phyloP scores from a whole-genome alignment of 2,888 invertebrate species.

The Caenorhabditis sulstoni region DNA sequence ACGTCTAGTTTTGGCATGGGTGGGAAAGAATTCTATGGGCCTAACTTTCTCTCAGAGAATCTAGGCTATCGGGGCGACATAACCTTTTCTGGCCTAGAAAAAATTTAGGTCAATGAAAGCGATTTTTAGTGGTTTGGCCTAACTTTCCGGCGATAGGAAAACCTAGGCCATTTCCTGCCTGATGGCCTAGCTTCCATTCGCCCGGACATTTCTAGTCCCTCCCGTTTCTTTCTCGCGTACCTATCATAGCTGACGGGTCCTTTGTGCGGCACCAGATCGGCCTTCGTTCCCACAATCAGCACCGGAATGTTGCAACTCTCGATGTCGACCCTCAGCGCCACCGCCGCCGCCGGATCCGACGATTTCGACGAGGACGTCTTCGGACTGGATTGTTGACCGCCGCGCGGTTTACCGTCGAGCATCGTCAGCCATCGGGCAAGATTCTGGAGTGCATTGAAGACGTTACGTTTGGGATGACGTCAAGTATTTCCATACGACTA shows the following conservation, averaged over 20 bases:
- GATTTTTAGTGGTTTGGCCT: too few relatives aligned
- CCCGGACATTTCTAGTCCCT: too few relatives aligned
- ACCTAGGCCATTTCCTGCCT: too few relatives aligned
- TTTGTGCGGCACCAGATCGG: slow-evolving; percentile 84
- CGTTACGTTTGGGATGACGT: not conserved
- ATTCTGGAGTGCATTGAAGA: slow-evolving; percentile 58
- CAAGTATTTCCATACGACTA: not conserved
- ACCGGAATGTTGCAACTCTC: slow-evolving; percentile 87
- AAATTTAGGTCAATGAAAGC: too few relatives aligned
- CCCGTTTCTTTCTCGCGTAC: slow-evolving; percentile 23
- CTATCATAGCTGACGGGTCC: slow-evolving; percentile 63
- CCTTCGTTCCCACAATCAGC: slow-evolving; percentile 93
- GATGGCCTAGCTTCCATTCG: too few relatives aligned
- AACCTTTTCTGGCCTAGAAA: too few relatives aligned
- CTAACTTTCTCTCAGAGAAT: too few relatives aligned
- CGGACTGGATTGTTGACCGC: slow-evolving; percentile 4
- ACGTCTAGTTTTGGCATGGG: too few relatives aligned
- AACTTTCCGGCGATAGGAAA: too few relatives aligned
- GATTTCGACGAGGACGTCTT: slow-evolving; percentile 4
- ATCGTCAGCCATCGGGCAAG: slow-evolving; percentile 71
- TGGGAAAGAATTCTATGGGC: too few relatives aligned
- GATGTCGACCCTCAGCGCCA: slow-evolving; percentile 63
- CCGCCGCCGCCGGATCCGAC: slow-evolving; percentile 48
- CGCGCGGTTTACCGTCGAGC: slow-evolving; percentile 63
- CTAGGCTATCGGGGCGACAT: too few relatives aligned